These are phyloP conservation scores for Dorcus hopei DNA, from an alignment of 2,888 invertebrate species.

Conservation along the genomic window DNA sequence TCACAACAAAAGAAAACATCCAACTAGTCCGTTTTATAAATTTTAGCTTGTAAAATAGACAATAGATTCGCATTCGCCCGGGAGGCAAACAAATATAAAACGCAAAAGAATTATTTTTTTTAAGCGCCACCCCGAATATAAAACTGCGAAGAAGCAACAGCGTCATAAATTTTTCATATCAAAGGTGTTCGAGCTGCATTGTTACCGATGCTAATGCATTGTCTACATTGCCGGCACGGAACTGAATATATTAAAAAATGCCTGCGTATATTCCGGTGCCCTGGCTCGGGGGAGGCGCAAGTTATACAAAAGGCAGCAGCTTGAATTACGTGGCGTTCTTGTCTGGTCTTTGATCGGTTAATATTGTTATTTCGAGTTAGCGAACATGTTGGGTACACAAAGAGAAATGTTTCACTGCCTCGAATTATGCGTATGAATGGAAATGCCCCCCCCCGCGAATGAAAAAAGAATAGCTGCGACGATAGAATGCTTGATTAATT, in stretches of 20 bases:
- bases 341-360: slow-evolving; percentile 35
- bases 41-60: too few species aligned
- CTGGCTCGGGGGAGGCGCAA: background rate
- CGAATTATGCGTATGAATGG: slow-evolving; percentile 13
- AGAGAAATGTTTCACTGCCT: slow-evolving; percentile 19
- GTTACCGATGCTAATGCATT: slow-evolving; percentile 45
- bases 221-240: slow-evolving; percentile 19
- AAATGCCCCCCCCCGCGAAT: slow-evolving; percentile 12
- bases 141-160: slow-evolving; percentile 35
- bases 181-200: slow-evolving; percentile 41
- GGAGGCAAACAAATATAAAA: too few species aligned
- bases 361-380: slow-evolving; percentile 35
- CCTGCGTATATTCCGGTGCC: slow-evolving; percentile 2
- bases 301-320: slow-evolving; percentile 9
- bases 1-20: too few species aligned
- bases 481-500: background rate
- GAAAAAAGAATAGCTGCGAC: slow-evolving; percentile 10
- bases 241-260: slow-evolving; percentile 24
- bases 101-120: slow-evolving; percentile 12
- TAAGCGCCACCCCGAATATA: slow-evolving; percentile 2
- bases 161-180: slow-evolving; percentile 44
- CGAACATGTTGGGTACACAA: slow-evolving; percentile 28
- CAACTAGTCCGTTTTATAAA: too few species aligned
- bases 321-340: slow-evolving; percentile 17
- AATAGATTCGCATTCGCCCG: too few species aligned